Percentiles rank a stretch among this genome's conserved stretches.
Evolutionary conservation across 2,797 vertebrate genomes (phyloP).

Genomic region (Odontamblyopus rebecca): DNA sequence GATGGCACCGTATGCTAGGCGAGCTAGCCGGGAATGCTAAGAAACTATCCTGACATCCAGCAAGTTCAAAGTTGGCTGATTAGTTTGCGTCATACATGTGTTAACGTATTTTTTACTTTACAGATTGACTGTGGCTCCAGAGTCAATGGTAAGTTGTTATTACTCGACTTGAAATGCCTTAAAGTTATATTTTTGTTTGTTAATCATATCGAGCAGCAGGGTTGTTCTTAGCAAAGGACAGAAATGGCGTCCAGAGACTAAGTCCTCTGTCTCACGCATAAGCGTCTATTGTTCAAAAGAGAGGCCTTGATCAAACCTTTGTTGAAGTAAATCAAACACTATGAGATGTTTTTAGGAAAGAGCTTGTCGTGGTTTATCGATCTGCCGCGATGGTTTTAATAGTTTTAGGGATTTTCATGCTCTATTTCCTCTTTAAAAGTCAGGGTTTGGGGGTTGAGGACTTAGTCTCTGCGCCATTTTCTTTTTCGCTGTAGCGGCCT

Average conservation of each 20-base stretch:
- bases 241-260: constrained; percentile 99
- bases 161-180: neutral
- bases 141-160: constrained; percentile 88
- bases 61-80: constrained; percentile 82
- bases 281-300: constrained; percentile 98
- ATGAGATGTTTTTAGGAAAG: constrained; percentile 40
- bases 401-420: constrained; percentile 25
- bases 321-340: constrained; percentile 23
- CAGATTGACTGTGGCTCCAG: constrained; percentile 92
- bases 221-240: constrained; percentile 76
- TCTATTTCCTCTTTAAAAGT: constrained; percentile 75
- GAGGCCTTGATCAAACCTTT: constrained; percentile 77
- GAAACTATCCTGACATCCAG: constrained; percentile 53
- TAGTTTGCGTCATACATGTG: constrained; percentile 58
- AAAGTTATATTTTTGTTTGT: constrained; percentile 26
- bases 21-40: constrained; percentile 52
- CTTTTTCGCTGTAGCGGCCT: constrained; percentile 88
- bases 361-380: constrained; percentile 75
- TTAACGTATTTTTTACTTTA: constrained; percentile 67
- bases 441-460: constrained; percentile 98
- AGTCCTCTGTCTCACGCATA: constrained; percentile 95
- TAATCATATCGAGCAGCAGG: constrained; percentile 42
- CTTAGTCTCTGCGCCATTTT: constrained; percentile 99
- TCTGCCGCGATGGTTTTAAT: constrained; percentile 19
- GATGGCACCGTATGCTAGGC: constrained; percentile 40